These are phyloP conservation scores for Drosophila parvula DNA, from an alignment of 1,140 invertebrate genomes.

Conservation along the genomic window DNA sequence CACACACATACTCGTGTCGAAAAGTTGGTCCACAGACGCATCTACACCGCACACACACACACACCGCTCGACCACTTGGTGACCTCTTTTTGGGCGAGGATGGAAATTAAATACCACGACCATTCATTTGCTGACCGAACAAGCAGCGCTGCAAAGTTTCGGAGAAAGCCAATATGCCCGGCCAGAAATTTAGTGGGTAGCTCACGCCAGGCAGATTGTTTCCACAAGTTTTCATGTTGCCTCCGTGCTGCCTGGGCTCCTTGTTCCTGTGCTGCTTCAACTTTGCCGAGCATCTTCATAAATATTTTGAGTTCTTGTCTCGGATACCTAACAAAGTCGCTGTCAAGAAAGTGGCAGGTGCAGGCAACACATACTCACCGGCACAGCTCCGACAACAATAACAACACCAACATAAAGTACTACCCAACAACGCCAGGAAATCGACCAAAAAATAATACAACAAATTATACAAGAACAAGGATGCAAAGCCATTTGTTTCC, in stretches of 20 bases:
- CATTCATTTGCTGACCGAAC: conserved; percentile 7
- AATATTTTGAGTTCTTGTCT: conserved; percentile 73
- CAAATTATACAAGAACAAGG: conserved; percentile 10
- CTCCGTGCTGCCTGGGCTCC: conserved; percentile 34
- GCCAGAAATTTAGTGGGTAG: neutral
- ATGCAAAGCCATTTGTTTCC: conserved; percentile 18
- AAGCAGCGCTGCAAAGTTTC: neutral
- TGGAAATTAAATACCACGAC: conserved; percentile 17
- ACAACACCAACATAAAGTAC: conserved; percentile 5
- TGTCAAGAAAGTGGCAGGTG: conserved; percentile 48
- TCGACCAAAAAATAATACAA: conserved; percentile 14
- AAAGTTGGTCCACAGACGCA: conserved; percentile 31
- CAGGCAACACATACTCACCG: conserved; percentile 22
- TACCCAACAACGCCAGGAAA: conserved; percentile 1
- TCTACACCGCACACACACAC: conserved; percentile 30
- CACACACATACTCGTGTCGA: conserved; percentile 33
- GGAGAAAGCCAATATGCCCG: conserved; percentile 13
- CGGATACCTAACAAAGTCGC: conserved; percentile 50
- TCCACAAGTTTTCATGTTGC: conserved; percentile 71
- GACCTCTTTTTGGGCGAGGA: conserved; percentile 7
- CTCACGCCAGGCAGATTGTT: conserved; percentile 60
- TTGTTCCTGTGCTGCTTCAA: conserved; percentile 13
- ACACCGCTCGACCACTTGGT: conserved; percentile 22
- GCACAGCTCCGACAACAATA: conserved; percentile 20
- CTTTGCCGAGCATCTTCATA: conserved; percentile 70